These are phyloP conservation scores for Danaus melanippus DNA, from an alignment of 1,140 invertebrate genomes.

Conservation along the genomic window DNA sequence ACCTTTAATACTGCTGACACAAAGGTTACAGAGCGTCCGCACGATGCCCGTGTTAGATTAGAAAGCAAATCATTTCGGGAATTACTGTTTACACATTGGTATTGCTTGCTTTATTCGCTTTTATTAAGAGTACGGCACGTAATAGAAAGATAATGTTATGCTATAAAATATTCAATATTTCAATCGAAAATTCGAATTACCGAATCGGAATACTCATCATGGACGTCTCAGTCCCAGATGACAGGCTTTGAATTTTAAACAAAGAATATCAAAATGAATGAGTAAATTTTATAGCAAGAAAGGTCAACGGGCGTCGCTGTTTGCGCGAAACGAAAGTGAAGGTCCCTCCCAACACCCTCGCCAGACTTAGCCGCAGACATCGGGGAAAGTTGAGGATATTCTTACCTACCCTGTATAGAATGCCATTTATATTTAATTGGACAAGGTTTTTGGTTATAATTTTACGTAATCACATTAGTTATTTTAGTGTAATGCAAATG, in stretches of 20 bases:
- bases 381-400: constrained; percentile 46
- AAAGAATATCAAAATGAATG: constrained; percentile 23
- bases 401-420: constrained; percentile 14
- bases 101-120: not conserved
- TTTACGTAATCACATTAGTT: too few species aligned
- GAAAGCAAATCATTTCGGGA: constrained; percentile 6
- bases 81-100: constrained; percentile 7
- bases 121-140: not conserved
- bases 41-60: constrained; percentile 13
- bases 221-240: too few species aligned
- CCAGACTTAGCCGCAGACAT: constrained; percentile 43
- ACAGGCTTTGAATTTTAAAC: constrained; percentile 6
- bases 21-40: constrained; percentile 19
- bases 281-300: constrained; percentile 29
- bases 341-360: constrained; percentile 28
- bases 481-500: too few species aligned
- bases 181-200: too few species aligned
- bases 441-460: too few species aligned
- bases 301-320: constrained; percentile 28
- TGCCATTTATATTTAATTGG: not conserved
- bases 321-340: constrained; percentile 52
- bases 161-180: too few species aligned
- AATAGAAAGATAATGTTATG: constrained; percentile 3
- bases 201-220: too few species aligned
- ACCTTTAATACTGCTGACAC: constrained; percentile 24